Base-by-base conservation (phyloP, 2,888 invertebrate genomes). In the Pilophorus perplexus region DNA sequence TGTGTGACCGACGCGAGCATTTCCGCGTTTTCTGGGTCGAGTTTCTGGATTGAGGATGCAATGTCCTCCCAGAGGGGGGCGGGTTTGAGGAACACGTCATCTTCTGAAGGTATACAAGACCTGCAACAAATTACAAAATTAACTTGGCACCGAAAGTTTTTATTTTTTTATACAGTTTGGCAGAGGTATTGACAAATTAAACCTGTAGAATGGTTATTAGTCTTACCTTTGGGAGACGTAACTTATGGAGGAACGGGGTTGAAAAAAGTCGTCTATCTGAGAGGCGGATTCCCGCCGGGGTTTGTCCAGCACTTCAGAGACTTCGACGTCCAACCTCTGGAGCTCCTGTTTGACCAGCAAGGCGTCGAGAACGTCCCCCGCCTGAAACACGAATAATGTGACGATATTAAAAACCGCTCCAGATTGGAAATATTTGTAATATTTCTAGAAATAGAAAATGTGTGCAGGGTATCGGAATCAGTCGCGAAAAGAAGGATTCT, bases 31-130 rank as follows among this genome's bases (percentile, higher is more conserved):
- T 91, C 91, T 25, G 91, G 90, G 77, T 93, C 92, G 75, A 92
- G 87, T 78, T 91, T 92, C 76, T 90, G 86, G 78, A 92, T 90
- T 75, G 90, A 90, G 77, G 90, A 89, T 71, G 91, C 88, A 76
- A 93, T 91, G 80, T 93, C 92, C 79, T 93, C 92, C 93, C 93
- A 93, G 42, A 92, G 83, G 38, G 91, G 83, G 28, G 90, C 89
- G 46, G 92, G 91, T 74, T 90, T 86, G 73, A 90, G 85, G 79
- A 90, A 92, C 62, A 89, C 88, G 79, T 93, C 92, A 79, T 93
- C 92, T 77, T 88, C 62, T 12, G 62, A 20, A 1, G 62, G 84
- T 76, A 81, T 40, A 33, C 67, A 67, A 23, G 50, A 77, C 57
- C 82, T 81, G 40, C 12, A 20, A 23, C 3, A 50, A 3, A n/a